Base-by-base conservation (phyloP, 2,797 vertebrate genomes). In the Paratrypauchen microcephalus region DNA sequence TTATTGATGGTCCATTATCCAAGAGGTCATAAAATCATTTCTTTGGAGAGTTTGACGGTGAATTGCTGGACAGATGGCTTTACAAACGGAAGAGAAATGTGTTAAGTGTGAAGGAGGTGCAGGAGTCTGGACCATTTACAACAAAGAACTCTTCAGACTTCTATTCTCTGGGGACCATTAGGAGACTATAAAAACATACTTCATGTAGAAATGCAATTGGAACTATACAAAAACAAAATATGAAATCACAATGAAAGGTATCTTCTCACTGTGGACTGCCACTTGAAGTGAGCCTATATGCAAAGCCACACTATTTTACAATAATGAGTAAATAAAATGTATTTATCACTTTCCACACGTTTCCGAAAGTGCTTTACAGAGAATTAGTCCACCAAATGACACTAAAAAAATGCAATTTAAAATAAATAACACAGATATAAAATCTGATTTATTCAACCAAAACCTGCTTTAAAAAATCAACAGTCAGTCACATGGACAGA, bases 1-100 rank as follows among this genome's bases (percentile, higher is more conserved):
- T 41, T 57, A 58, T 68, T 26, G 36, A 66, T 66, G 47, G 52
- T 36, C 65, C 65, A 66, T 55, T 39, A 66, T 52, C 45, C 26
- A 55, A 66, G 47, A 52, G 47, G 60, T 45, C 36, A 62, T 62
- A 41, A 62, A 62, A 62, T 26, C 36, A 62, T 62, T 62, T 41
- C 60, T 62, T 62, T 62, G 36, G 32, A 41, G 36, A 62, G 36
- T 41, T 62, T 39, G 36, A 32, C 21, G n/a, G 59, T 62, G 36
- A 41, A 45, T 62, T 45, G n/a, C 60, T 41, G 60, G 36, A 39
- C 32, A 62, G 60, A 62, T 62, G 60, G 60, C 39, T 61, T 62
- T 41, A 32, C 28, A 62, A 41, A 41, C 13, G 1, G 59, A 39
- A 24, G 21, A 41, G 30, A 62, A 39, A 41, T 41, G 36, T 13